Evolutionary conservation across 2,113 vertebrate species (phyloP).

Genomic region (Nannospalax galili): DNA sequence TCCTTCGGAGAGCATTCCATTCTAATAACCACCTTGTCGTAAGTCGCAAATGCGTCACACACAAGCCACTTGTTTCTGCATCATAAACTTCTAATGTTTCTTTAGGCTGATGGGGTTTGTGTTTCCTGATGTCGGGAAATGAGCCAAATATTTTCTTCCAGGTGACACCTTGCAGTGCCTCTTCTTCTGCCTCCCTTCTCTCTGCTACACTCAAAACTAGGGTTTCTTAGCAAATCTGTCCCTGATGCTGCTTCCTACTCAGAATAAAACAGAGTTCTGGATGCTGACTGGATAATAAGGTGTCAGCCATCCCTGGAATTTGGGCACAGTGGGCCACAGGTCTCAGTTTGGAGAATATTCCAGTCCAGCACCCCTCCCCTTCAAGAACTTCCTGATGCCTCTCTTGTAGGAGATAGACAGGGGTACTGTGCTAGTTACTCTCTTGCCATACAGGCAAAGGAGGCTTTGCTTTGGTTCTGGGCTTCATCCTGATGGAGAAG

Average conservation of each 20-base stretch:
- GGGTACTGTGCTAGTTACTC: neutral
- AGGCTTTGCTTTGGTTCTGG: neutral
- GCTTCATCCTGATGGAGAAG: neutral
- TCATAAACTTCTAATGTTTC: slow-evolving; percentile 88
- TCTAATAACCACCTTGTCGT: slow-evolving; percentile 79
- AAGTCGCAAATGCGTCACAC: slow-evolving; percentile 81
- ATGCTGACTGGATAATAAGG: neutral
- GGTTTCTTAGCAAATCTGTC: slow-evolving; percentile 68
- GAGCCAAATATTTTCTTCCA: slow-evolving; percentile 74
- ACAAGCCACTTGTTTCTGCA: slow-evolving; percentile 87
- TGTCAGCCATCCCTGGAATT: neutral
- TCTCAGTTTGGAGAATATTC: neutral
- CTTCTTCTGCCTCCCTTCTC: neutral
- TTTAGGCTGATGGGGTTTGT: slow-evolving; percentile 82
- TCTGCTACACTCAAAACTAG: slow-evolving; percentile 51
- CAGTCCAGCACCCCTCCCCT: neutral
- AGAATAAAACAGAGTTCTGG: slow-evolving; percentile 24
- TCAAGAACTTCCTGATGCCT: neutral
- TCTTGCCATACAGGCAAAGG: neutral
- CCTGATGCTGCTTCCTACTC: neutral
- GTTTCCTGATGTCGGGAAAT: slow-evolving; percentile 80
- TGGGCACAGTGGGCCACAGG: rapidly evolving
- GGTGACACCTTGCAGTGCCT: slow-evolving; percentile 57
- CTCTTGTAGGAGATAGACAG: neutral
- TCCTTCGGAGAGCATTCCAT: slow-evolving; percentile 78